phyloP scores from a whole-genome alignment of 2,797 vertebrate genomes.

The Channallabes apus region DNA sequence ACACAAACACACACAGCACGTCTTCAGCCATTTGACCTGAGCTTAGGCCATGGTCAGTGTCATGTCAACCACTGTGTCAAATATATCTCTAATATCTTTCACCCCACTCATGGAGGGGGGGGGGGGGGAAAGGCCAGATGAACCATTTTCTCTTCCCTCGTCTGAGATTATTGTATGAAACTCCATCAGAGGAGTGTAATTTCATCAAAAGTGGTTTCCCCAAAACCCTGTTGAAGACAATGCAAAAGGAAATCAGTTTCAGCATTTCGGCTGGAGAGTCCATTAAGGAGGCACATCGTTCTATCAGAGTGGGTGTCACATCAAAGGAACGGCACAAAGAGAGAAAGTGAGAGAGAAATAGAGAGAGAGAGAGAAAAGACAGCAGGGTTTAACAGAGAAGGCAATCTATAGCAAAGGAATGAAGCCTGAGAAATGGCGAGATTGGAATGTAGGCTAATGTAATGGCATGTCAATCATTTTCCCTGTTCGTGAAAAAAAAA shows the following conservation, averaged over 20 bases:
- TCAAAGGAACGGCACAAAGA: slow-evolving; percentile 61
- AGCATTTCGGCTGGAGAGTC: slow-evolving; percentile 55
- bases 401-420: slow-evolving; percentile 66
- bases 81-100: slow-evolving; percentile 22
- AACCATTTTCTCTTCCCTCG: slow-evolving; percentile 12
- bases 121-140: neutral
- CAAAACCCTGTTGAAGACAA: slow-evolving; percentile 18
- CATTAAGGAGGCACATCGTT: slow-evolving; percentile 65
- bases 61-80: slow-evolving; percentile 38
- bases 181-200: slow-evolving; percentile 39
- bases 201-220: slow-evolving; percentile 31
- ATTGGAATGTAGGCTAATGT: slow-evolving; percentile 71
- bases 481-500: slow-evolving; percentile 45
- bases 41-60: slow-evolving; percentile 31
- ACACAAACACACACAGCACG: slow-evolving; percentile 5
- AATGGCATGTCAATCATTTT: slow-evolving; percentile 71
- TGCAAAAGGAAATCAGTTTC: slow-evolving; percentile 45
- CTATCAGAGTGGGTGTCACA: slow-evolving; percentile 70
- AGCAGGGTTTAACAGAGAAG: slow-evolving; percentile 65
- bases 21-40: slow-evolving; percentile 45
- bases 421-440: slow-evolving; percentile 69
- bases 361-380: slow-evolving; percentile 44
- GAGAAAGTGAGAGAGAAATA: slow-evolving; percentile 58
- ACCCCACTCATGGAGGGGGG: neutral
- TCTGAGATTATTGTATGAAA: slow-evolving; percentile 33